Evolutionary conservation across 2,113 vertebrate species (phyloP), one percentile per base, ranked within the genome.

Genomic region (Sinocyclocheilus maitianheensis): DNA sequence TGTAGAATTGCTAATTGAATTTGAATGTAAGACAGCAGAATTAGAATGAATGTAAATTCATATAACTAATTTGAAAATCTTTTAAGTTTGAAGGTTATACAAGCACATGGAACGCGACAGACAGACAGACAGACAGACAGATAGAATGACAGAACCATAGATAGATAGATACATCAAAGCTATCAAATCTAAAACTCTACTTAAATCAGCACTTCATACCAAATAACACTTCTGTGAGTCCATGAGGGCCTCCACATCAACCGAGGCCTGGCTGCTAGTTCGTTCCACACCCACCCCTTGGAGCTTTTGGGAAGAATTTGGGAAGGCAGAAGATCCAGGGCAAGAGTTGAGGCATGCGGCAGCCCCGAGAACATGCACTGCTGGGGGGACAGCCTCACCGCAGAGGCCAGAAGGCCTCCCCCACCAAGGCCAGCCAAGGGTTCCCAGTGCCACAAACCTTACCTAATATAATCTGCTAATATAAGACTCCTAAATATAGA

Each of bases 371-470:
- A 80, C 77, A 84, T 75, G 88, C 86, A 55, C 76, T n/a, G 51
- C 53, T 18, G 85, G 84, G 84, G 85, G 84, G 26, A 77, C 75
- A 69, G 65, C 72, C 81, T 85, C 78, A 86, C 84, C 78, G 14
- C 89, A 87, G 80, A 72, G 86, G 65, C 82, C 88, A 76, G 81
- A 74, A 89, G 85, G 88, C 87, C 87, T 90, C 88, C 89, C 85
- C 69, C 84, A 77, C 58, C 79, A 80, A 85, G 90, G 90, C 88
- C 88, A 89, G 88, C 90, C 90, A 91, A 89, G 89, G 90, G 90
- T 91, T 89, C 89, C 90, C 86, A 88, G 87, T 51, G 34, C 87
- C 87, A 77, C 90, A 84, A 89, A 86, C 46, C 85, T 88, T 86
- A 63, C 67, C 48, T 74, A 37, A 83, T 71, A 72, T 71, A 83